These are phyloP conservation scores for Aleiodes testaceus DNA, from an alignment of 2,888 invertebrate genomes.

Conservation along the genomic window DNA sequence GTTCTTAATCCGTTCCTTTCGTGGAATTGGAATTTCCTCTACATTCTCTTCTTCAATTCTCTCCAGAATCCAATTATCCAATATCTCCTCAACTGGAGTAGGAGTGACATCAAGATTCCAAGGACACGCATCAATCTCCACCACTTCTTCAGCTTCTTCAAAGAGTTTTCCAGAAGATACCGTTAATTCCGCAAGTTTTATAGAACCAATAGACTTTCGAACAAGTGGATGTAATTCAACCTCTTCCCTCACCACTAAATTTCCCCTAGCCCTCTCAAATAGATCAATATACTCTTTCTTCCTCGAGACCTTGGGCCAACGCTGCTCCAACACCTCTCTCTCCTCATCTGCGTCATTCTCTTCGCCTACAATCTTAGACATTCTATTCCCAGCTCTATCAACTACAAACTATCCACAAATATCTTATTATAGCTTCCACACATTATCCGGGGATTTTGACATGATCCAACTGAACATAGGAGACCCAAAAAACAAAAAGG, in stretches of 20 bases:
- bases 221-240: slow-evolving; percentile 13
- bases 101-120: slow-evolving; percentile 45
- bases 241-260: not conserved
- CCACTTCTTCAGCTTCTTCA: not conserved
- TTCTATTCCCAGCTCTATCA: not conserved
- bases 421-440: too few relatives aligned
- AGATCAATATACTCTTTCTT: slow-evolving; percentile 48
- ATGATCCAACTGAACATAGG: slow-evolving; percentile 2
- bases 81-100: slow-evolving; percentile 49
- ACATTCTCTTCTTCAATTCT: slow-evolving; percentile 6
- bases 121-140: not conserved
- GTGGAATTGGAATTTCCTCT: not conserved
- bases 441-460: not conserved
- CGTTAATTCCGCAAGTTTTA: slow-evolving; percentile 1
- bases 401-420: too few relatives aligned
- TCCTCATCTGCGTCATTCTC: slow-evolving; percentile 1
- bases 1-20: not conserved
- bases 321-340: not conserved
- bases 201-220: slow-evolving; percentile 30
- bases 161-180: not conserved
- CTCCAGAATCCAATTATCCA: slow-evolving; percentile 30
- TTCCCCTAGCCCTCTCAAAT: not conserved
- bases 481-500: slow-evolving; percentile 52
- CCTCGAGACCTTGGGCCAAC: slow-evolving; percentile 38
- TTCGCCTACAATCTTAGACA: not conserved